Evolutionary conservation across 1,140 invertebrate genomes (phyloP).

Genomic region (Trichoplusia ni): DNA sequence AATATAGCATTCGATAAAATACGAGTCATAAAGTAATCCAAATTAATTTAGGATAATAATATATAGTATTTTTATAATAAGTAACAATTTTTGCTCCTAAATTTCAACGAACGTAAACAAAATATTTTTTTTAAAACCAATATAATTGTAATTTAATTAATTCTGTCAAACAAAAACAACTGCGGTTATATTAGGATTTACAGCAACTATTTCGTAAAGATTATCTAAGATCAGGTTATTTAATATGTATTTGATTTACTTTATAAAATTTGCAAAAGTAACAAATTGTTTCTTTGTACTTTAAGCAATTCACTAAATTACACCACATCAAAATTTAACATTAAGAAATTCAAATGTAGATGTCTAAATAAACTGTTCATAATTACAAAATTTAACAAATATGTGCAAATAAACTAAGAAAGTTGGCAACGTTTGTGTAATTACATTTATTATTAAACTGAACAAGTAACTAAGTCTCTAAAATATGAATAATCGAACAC

Average conservation of each 20-base stretch:
- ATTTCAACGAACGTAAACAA: slow-evolving; percentile 66
- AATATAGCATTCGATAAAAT: slow-evolving; percentile 63
- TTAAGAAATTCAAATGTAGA: slow-evolving; percentile 74
- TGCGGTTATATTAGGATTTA: slow-evolving; percentile 69
- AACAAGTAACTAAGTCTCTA: slow-evolving; percentile 76
- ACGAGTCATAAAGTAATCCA: slow-evolving; percentile 61
- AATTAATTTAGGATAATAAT: slow-evolving; percentile 59
- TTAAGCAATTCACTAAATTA: slow-evolving; percentile 83
- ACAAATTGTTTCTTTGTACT: slow-evolving; percentile 83
- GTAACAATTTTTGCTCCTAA: slow-evolving; percentile 77
- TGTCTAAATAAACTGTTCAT: slow-evolving; percentile 81
- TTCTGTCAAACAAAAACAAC: slow-evolving; percentile 59
- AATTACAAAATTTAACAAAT: slow-evolving; percentile 80
- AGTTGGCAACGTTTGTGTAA: slow-evolving; percentile 78
- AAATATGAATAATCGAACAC: slow-evolving; percentile 78
- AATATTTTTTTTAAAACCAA: slow-evolving; percentile 61
- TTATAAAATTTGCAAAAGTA: slow-evolving; percentile 83
- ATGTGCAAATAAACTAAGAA: slow-evolving; percentile 81
- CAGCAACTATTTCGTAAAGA: slow-evolving; percentile 78
- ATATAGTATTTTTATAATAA: slow-evolving; percentile 68
- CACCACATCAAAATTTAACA: slow-evolving; percentile 80
- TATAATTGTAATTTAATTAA: slow-evolving; percentile 54
- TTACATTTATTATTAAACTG: slow-evolving; percentile 74
- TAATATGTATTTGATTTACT: slow-evolving; percentile 78
- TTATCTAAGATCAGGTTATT: slow-evolving; percentile 73